These are phyloP conservation scores for Nineta flava DNA, from an alignment of 2,888 invertebrate genomes.

Conservation along the genomic window DNA sequence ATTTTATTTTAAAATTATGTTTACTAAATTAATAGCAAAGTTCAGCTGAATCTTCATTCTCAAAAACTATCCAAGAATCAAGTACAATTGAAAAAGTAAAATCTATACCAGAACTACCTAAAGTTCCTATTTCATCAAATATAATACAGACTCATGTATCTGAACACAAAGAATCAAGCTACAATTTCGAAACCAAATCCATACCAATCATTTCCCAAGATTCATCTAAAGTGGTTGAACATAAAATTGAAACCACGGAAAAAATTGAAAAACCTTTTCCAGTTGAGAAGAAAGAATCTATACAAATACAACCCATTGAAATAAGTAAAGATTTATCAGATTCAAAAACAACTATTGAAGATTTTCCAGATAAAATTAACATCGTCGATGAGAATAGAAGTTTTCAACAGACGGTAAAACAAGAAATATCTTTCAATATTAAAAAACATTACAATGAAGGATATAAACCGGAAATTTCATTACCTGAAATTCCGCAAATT, in stretches of 20 bases:
- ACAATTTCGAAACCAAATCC: neutral
- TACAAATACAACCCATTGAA: slow-evolving; percentile 7
- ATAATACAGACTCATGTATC: neutral
- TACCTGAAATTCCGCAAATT: no score
- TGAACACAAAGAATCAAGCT: neutral
- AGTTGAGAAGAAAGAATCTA: no score
- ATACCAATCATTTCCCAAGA: slow-evolving; percentile 16
- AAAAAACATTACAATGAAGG: neutral
- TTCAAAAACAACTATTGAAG: slow-evolving; percentile 19
- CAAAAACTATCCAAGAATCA: neutral
- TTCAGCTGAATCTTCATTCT: neutral
- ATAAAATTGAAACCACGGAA: no score
- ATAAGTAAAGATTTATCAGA: slow-evolving; percentile 15
- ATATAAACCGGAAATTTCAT: neutral
- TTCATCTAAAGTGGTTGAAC: no score
- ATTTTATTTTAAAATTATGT: neutral
- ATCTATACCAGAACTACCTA: slow-evolving; percentile 12
- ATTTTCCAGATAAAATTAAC: slow-evolving; percentile 1
- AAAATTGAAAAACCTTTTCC: no score
- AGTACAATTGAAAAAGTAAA: slow-evolving; percentile 6
- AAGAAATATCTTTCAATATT: neutral
- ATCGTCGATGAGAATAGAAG: no score
- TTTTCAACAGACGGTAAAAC: neutral
- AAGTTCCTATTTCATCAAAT: neutral
- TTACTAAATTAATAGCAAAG: neutral